phyloP scores from a whole-genome alignment of 1,140 invertebrate genomes.

The Coptotermes formosanus region DNA sequence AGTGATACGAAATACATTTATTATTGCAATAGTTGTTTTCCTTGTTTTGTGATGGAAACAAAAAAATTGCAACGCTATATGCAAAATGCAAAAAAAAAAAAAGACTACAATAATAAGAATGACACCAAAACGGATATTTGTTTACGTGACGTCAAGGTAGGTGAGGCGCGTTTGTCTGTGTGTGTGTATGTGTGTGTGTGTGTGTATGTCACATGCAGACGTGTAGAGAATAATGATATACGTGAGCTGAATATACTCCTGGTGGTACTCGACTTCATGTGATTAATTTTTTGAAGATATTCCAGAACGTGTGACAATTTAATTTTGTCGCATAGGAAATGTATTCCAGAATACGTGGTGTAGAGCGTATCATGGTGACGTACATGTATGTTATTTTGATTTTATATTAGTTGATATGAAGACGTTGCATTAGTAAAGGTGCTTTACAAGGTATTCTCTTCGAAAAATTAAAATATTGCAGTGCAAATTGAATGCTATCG shows the following conservation, averaged over 20 bases:
- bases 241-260: not conserved
- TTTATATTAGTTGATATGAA: no score
- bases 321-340: not conserved
- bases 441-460: no score
- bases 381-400: no score
- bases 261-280: not conserved
- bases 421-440: no score
- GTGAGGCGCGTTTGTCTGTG: not conserved
- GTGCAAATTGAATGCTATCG: no score
- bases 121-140: not conserved
- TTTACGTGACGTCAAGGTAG: not conserved
- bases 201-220: not conserved
- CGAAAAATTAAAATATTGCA: no score
- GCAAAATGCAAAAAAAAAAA: not conserved
- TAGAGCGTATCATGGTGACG: no score
- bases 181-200: not conserved
- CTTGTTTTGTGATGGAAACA: constrained; percentile 5
- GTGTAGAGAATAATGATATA: not conserved
- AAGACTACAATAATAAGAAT: not conserved
- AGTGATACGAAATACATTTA: not conserved
- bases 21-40: constrained; percentile 3
- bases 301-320: not conserved
- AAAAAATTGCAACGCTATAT: not conserved
- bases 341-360: not conserved
- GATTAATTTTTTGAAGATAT: not conserved